Evolutionary conservation across 2,113 vertebrate species (phyloP).

Genomic region (Chionis minor): DNA sequence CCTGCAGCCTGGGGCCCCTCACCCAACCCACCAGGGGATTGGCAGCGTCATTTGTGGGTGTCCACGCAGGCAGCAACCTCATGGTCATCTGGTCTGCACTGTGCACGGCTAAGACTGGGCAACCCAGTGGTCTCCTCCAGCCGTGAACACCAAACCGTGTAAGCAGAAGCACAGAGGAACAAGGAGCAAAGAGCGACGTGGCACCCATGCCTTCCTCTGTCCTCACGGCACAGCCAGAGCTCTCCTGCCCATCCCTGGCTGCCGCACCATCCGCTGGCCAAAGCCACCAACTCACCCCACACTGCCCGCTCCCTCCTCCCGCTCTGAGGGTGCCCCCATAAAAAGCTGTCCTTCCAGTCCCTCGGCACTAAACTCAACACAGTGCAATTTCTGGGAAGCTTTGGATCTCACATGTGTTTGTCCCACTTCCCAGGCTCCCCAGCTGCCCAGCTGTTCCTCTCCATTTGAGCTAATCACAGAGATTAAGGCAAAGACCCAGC

Average conservation of each 20-base stretch:
- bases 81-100: not conserved
- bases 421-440: slow-evolving; percentile 19
- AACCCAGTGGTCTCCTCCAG: not conserved
- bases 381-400: slow-evolving; percentile 50
- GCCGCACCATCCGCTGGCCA: not conserved
- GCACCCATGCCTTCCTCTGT: not conserved
- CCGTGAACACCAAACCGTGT: not conserved
- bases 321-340: not conserved
- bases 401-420: slow-evolving; percentile 41
- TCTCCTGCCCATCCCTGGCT: not conserved
- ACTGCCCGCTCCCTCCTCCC: not conserved
- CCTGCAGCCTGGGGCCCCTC: not conserved
- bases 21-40: not conserved
- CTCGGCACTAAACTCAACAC: not conserved
- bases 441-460: slow-evolving; percentile 61
- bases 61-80: not conserved
- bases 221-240: not conserved
- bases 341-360: not conserved
- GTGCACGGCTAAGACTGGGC: not conserved
- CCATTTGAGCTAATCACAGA: slow-evolving; percentile 52
- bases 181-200: not conserved
- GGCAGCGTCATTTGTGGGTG: not conserved
- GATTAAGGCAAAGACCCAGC: slow-evolving; percentile 57
- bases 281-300: not conserved
- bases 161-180: not conserved